phyloP scores from a whole-genome alignment of 2,888 invertebrate species.

The Drosophila robusta region DNA sequence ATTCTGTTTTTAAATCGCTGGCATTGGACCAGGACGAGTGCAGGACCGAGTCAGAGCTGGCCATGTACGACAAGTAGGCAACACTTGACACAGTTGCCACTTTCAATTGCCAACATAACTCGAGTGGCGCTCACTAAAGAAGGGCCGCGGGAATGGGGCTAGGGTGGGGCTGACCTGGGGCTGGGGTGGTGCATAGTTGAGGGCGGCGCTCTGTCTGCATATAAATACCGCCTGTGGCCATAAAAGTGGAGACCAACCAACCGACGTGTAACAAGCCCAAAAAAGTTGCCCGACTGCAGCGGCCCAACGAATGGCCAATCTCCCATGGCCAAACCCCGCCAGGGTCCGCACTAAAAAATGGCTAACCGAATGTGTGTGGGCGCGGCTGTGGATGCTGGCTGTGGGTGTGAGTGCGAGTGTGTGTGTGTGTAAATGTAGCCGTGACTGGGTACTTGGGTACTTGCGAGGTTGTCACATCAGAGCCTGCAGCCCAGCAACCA shows the following conservation, averaged over 20 bases:
- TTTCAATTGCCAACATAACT: constrained; percentile 82
- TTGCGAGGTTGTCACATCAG: constrained; percentile 50
- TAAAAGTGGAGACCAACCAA: constrained; percentile 83
- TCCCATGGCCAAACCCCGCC: constrained; percentile 1
- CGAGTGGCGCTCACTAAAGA: constrained; percentile 64
- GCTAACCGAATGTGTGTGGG: constrained; percentile 78
- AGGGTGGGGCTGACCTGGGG: not conserved
- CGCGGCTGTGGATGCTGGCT: constrained; percentile 65
- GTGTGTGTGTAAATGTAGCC: constrained; percentile 19
- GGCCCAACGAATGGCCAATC: constrained; percentile 50
- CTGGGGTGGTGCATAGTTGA: constrained; percentile 45
- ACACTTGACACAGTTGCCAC: constrained; percentile 83
- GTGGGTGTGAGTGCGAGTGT: not conserved
- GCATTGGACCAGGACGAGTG: constrained; percentile 17
- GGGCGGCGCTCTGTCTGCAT: constrained; percentile 73
- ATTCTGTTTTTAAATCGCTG: constrained; percentile 76
- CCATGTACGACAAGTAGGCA: constrained; percentile 81
- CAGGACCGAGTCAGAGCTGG: constrained; percentile 33
- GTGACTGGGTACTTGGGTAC: constrained; percentile 28
- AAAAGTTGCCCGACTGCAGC: constrained; percentile 54
- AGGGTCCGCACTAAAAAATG: constrained; percentile 71
- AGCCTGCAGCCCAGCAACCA: constrained; percentile 27
- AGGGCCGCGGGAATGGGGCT: not conserved
- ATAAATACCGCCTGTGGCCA: constrained; percentile 85
- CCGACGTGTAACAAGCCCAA: constrained; percentile 74